Evolutionary conservation across 2,797 vertebrate species (phyloP).

Genomic region (Paramormyrops hopkinsi): DNA sequence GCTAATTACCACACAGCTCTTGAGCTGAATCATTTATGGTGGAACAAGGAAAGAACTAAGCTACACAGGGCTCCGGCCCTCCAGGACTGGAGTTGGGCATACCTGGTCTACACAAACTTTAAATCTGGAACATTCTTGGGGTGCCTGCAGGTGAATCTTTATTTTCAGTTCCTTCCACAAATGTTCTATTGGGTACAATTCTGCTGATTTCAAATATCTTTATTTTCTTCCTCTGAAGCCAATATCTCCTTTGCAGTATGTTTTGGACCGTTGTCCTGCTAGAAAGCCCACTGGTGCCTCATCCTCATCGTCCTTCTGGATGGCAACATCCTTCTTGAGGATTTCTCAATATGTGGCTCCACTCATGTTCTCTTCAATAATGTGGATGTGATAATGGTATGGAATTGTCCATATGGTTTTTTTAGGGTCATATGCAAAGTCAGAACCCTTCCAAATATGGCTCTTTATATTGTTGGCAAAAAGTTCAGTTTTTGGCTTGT

Average conservation of each 20-base stretch:
- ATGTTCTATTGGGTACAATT: not conserved
- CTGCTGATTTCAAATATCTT: not conserved
- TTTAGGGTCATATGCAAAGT: not conserved
- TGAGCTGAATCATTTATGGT: too few relatives aligned
- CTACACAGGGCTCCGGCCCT: too few relatives aligned
- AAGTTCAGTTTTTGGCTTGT: not conserved
- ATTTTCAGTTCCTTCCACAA: not conserved
- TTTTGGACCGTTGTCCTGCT: not conserved
- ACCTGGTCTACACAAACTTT: not conserved
- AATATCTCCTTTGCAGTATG: not conserved
- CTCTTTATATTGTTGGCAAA: not conserved
- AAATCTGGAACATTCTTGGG: not conserved
- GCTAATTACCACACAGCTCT: too few relatives aligned
- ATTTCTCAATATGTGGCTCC: not conserved
- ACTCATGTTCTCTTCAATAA: not conserved
- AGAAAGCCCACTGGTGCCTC: not conserved
- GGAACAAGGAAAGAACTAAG: too few relatives aligned
- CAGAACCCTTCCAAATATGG: not conserved
- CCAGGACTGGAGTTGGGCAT: too few relatives aligned
- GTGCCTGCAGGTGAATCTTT: not conserved
- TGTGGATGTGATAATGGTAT: not conserved
- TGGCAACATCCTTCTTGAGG: not conserved
- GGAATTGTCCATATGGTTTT: not conserved
- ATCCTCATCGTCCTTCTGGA: not conserved
- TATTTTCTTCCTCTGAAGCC: not conserved